phyloP scores from a whole-genome alignment of 2,888 invertebrate species.

The Ophion costatus region DNA sequence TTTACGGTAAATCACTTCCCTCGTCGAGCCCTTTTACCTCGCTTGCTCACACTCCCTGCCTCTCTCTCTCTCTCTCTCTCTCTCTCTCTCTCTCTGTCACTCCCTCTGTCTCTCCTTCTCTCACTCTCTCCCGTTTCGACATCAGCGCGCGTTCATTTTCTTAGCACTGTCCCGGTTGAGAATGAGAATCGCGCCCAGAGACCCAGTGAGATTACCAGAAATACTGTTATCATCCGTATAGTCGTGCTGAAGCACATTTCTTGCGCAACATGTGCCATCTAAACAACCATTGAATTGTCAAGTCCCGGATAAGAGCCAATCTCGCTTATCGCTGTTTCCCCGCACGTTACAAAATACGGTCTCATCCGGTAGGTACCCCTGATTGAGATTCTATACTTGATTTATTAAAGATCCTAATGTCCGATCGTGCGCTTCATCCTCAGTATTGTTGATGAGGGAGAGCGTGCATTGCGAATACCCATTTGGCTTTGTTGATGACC shows the following conservation, averaged over 20 bases:
- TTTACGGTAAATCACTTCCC: constrained; percentile 79
- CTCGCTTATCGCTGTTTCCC: constrained; percentile 15
- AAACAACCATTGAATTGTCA: constrained; percentile 38
- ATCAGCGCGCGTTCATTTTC: constrained; percentile 9
- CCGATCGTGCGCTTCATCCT: neutral
- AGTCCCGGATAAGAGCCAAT: constrained; percentile 23
- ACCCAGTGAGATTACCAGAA: neutral
- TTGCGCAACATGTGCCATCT: constrained; percentile 71
- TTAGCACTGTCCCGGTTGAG: constrained; percentile 17
- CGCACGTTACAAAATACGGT: constrained; percentile 27
- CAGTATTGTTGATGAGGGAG: neutral
- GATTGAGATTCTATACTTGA: neutral
- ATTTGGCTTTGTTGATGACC: neutral
- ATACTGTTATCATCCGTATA: constrained; percentile 4
- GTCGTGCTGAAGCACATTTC: constrained; percentile 66
- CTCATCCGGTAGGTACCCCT: constrained; percentile 43
- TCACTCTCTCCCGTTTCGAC: neutral
- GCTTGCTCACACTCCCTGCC: constrained; percentile 19
- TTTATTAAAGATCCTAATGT: neutral
- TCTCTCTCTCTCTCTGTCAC: constrained; percentile 12
- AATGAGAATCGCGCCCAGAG: constrained; percentile 23
- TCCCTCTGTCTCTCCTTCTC: constrained; percentile 3
- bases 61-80: neutral
- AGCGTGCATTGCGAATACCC: too few species aligned
- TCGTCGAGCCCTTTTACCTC: constrained; percentile 52